Evolutionary conservation across 2,797 vertebrate genomes (phyloP).

Genomic region (Anomalospiza imberbis): DNA sequence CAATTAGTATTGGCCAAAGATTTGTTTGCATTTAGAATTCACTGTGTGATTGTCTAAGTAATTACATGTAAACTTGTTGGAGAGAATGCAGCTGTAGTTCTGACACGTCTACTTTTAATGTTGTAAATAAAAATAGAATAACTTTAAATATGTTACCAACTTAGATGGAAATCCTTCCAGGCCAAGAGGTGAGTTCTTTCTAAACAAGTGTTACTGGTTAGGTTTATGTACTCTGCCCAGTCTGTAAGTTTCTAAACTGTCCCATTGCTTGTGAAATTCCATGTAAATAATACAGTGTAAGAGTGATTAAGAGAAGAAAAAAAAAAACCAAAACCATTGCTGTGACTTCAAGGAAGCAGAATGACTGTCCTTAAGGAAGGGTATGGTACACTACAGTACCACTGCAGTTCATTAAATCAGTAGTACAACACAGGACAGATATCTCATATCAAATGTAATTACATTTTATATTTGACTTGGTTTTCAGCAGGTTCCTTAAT

Average conservation of each 20-base stretch:
- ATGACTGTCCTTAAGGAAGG: background rate
- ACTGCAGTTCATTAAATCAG: background rate
- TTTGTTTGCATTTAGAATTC: background rate
- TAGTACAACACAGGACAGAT: background rate
- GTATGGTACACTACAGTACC: fast-evolving
- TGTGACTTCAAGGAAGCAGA: background rate
- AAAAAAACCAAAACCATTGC: fast-evolving
- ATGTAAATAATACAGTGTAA: background rate
- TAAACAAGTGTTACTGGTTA: background rate
- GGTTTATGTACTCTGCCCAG: background rate
- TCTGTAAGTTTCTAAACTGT: background rate
- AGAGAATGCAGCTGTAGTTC: background rate
- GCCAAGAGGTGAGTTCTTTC: background rate
- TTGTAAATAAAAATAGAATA: background rate
- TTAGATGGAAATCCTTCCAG: background rate
- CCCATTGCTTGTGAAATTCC: background rate
- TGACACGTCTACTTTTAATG: background rate
- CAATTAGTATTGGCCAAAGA: background rate
- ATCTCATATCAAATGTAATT: background rate
- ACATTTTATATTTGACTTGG: background rate
- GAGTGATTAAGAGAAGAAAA: background rate
- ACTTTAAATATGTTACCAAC: background rate
- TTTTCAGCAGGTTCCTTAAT: background rate
- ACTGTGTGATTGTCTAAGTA: background rate
- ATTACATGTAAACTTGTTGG: background rate